Percentiles rank a stretch among this genome's conserved stretches.
These are phyloP conservation scores for Xiphorhynchus elegans DNA, from an alignment of 2,113 vertebrate genomes.

Conservation along the genomic window DNA sequence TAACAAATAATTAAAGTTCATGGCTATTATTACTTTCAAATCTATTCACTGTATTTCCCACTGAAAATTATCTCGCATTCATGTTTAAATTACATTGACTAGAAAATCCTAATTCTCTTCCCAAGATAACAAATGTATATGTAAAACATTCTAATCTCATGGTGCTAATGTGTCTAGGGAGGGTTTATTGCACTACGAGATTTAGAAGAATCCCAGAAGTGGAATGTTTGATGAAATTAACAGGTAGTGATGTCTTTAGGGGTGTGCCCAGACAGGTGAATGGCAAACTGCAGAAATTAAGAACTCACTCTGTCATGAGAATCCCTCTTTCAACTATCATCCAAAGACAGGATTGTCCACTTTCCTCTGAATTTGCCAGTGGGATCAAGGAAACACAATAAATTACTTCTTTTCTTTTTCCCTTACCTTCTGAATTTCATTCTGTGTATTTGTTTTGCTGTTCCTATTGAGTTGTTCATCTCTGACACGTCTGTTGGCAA, in stretches of 20 bases:
- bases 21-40: constrained; percentile 60
- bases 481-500: neutral
- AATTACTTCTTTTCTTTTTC: neutral
- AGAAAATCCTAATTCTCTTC: constrained; percentile 71
- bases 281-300: neutral
- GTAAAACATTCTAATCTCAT: constrained; percentile 60
- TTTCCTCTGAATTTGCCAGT: neutral
- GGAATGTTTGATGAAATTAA: neutral
- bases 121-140: constrained; percentile 63
- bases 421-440: neutral
- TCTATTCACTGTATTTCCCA: constrained; percentile 14
- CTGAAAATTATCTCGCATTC: constrained; percentile 57
- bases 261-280: neutral
- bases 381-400: neutral
- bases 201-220: neutral
- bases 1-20: constrained; percentile 61
- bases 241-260: neutral
- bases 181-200: neutral
- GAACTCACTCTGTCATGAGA: neutral
- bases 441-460: neutral
- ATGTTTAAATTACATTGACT: constrained; percentile 65
- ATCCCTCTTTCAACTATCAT: neutral
- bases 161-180: constrained; percentile 6
- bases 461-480: neutral
- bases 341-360: neutral